phyloP scores from a whole-genome alignment of 2,888 invertebrate genomes.

The Rhimphoctona megacephalus region DNA sequence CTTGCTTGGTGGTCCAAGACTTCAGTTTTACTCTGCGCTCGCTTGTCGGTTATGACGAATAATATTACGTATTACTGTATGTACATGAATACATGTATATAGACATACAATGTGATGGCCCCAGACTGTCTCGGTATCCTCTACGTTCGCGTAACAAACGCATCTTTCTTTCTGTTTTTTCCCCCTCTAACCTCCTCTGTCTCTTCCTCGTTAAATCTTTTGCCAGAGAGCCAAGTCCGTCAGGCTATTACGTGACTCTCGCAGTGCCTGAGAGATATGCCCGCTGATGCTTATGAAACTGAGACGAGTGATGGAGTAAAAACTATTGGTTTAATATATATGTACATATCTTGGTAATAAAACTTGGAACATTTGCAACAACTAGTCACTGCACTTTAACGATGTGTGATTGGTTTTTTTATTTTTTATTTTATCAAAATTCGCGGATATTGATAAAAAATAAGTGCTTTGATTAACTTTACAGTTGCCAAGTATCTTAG shows the following conservation, averaged over 20 bases:
- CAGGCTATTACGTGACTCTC: slow-evolving; percentile 39
- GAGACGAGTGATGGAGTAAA: slow-evolving; percentile 35
- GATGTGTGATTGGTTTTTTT: background rate
- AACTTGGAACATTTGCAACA: slow-evolving; percentile 32
- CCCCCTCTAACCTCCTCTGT: slow-evolving; percentile 10
- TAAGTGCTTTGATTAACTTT: background rate
- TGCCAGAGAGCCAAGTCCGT: slow-evolving; percentile 49
- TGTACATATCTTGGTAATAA: background rate
- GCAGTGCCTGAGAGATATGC: slow-evolving; percentile 19
- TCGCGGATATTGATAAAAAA: background rate
- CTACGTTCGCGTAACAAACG: slow-evolving; percentile 50
- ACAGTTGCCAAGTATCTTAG: background rate
- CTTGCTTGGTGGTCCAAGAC: slow-evolving; percentile 50
- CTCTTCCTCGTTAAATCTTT: slow-evolving; percentile 48
- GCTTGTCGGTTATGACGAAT: slow-evolving; percentile 61
- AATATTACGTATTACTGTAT: slow-evolving; percentile 42
- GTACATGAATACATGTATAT: slow-evolving; percentile 1
- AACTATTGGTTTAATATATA: slow-evolving; percentile 17
- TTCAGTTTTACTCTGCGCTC: slow-evolving; percentile 49
- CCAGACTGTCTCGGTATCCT: slow-evolving; percentile 41
- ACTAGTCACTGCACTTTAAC: background rate
- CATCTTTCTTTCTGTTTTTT: slow-evolving; percentile 20
- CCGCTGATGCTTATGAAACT: slow-evolving; percentile 29
- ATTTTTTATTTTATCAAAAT: background rate
- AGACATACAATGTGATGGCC: slow-evolving; percentile 13